Percentiles rank a stretch among this genome's conserved stretches.
phyloP scores from a whole-genome alignment of 2,797 vertebrate species.

The Malurus leucopterus region DNA sequence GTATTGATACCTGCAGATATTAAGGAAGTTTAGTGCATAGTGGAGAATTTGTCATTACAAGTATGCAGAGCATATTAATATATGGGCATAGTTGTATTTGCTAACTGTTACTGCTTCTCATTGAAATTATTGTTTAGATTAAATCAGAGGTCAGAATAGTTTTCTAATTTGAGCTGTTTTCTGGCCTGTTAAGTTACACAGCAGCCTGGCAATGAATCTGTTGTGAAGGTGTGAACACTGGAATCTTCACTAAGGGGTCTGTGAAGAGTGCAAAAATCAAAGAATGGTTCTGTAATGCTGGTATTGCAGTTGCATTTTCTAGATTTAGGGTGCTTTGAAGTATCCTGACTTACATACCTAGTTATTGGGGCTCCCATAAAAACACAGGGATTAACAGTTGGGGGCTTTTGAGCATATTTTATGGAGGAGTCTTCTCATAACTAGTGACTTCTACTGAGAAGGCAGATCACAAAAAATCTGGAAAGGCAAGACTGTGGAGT shows the following conservation, averaged over 20 bases:
- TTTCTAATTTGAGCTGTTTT: neutral
- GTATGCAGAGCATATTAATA: neutral
- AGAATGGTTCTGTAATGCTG: neutral
- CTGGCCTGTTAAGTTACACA: neutral
- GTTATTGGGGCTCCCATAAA: neutral
- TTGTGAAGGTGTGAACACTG: neutral
- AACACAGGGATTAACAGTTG: neutral
- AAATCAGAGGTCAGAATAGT: neutral
- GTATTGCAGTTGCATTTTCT: neutral
- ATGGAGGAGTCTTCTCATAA: neutral
- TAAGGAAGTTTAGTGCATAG: neutral
- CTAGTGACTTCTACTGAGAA: neutral
- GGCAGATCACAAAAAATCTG: neutral
- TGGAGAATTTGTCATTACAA: neutral
- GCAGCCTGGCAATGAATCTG: neutral
- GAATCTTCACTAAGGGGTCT: neutral
- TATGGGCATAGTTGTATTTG: neutral
- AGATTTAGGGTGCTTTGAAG: neutral
- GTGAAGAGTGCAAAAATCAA: neutral
- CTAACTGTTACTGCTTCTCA: neutral
- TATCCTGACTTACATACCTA: neutral
- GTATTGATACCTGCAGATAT: neutral
- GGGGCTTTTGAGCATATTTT: neutral
- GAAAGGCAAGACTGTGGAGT: neutral
- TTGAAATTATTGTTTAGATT: neutral